Evolutionary conservation across 2,797 vertebrate genomes (phyloP).

Genomic region (Jordanella pulchra): DNA sequence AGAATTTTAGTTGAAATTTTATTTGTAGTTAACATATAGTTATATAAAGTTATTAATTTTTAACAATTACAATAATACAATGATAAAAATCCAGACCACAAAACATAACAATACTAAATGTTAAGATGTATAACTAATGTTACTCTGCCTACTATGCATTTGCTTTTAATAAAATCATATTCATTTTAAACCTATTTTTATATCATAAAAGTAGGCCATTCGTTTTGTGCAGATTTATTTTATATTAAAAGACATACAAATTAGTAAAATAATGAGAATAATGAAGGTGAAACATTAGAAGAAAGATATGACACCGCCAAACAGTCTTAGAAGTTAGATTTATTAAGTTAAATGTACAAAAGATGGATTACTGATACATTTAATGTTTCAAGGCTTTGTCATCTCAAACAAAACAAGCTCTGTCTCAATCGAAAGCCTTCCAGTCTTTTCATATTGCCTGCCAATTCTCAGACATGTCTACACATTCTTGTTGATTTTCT

Average conservation of each 20-base stretch:
- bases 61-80: no score
- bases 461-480: conserved; percentile 62
- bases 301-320: not conserved
- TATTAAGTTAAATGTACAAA: conserved; percentile 87
- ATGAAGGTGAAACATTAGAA: not conserved
- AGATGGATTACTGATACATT: conserved; percentile 74
- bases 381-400: conserved; percentile 79
- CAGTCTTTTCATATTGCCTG: conserved; percentile 57
- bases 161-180: not conserved
- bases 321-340: conserved; percentile 73
- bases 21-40: no score
- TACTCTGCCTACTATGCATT: not conserved
- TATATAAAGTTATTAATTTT: no score
- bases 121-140: no score
- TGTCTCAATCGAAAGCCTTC: conserved; percentile 78
- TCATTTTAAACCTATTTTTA: not conserved
- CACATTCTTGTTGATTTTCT: conserved; percentile 44
- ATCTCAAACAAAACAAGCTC: conserved; percentile 73
- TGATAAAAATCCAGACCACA: no score
- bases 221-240: not conserved
- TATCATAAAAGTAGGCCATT: not conserved
- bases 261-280: not conserved
- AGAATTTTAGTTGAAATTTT: no score
- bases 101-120: no score
- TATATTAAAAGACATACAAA: not conserved